Evolutionary conservation across 2,113 vertebrate genomes (phyloP), one percentile per base, ranked within the genome.

Genomic region (Forbesichthys agassizii): DNA sequence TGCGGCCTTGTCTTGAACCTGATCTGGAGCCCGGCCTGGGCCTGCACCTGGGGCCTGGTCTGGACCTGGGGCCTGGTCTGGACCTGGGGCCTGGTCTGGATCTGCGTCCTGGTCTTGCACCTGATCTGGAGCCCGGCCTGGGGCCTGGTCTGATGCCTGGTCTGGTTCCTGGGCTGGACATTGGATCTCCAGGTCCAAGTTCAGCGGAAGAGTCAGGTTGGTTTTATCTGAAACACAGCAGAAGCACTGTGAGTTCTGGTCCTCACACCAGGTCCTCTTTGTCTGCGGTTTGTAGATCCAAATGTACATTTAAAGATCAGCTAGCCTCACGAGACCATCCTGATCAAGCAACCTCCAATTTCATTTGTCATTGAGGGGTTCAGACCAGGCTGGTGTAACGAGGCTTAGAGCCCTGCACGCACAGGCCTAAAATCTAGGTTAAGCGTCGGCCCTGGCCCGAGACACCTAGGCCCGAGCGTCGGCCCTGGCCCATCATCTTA

Each of bases 151-250:
- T 27, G 27, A 2, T 27, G 1, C 27, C 27, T 27, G 27, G 27
- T 27, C 27, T 27, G 27, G 27, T 27, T 27, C 27, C 4, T 88
- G 90, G 14, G 67, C 77, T 56, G 64, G 66, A 16, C 60, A 27
- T 27, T 18, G 53, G 1, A 66, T 36, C 11, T 84, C 77, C 16
- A 88, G 72, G 0, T 69, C 71, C 57, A 64, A 12, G 13, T 75
- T 53, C 58, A 92, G 68, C 1, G 84, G 80, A 27, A 91, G 75
- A 14, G 58, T 76, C 0, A 77, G 72, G 77, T 68, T 88, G 14
- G 82, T 71, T 81, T 83, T 90, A 73, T 88, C 94, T 96, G 88
- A 1, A 70, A 71, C 69, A 77, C 36, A 70, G 2, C 51, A 60
- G 51, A 64, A 12, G 13, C 51, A 56, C n/a, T 42, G 4, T 6